Conservation (phyloP, 2,888 invertebrate genomes). For the Caenorhabditis auriculariae region DNA sequence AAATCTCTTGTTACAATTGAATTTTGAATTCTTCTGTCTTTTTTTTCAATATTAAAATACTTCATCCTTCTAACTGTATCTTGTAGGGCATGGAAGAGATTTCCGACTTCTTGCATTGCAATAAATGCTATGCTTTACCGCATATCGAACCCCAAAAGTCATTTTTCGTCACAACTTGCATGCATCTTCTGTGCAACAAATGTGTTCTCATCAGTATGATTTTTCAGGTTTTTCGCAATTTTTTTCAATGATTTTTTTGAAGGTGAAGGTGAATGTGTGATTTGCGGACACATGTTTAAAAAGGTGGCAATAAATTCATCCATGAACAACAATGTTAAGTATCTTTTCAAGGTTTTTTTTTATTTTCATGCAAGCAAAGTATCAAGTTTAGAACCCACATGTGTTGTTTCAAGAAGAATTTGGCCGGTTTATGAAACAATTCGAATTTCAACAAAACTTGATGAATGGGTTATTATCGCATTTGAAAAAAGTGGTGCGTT, state of each 20-base stretch:
- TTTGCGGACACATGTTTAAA: conserved; percentile 16
- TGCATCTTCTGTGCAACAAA: conserved; percentile 24
- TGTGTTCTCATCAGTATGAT: conserved; percentile 9
- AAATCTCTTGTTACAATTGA: too few relatives aligned
- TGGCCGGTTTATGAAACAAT: conserved; percentile 8
- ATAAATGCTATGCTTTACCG: conserved; percentile 13
- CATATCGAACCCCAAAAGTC: conserved; percentile 5
- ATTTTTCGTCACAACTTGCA: conserved; percentile 12
- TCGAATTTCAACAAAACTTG: conserved; percentile 13
- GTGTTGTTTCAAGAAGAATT: conserved; percentile 6
- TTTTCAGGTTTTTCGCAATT: not conserved
- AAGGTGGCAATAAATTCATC: conserved; percentile 9
- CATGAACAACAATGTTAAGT: conserved; percentile 2
- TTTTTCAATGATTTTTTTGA: not conserved
- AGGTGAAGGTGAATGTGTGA: conserved; percentile 5
- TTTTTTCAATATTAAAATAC: too few relatives aligned
- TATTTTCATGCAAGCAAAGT: not conserved
- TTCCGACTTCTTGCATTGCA: conserved; percentile 22
- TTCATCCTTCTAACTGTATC: too few relatives aligned
- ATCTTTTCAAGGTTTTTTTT: not conserved
- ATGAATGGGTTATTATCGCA: conserved; percentile 9
- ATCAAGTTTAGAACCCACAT: conserved; percentile 5
- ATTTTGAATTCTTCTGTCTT: too few relatives aligned
- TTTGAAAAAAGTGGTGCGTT: conserved; percentile 13
- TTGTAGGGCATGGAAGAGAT: not conserved